These are phyloP conservation scores for Netelia fuscicornis DNA, from an alignment of 2,888 invertebrate species.

Conservation along the genomic window DNA sequence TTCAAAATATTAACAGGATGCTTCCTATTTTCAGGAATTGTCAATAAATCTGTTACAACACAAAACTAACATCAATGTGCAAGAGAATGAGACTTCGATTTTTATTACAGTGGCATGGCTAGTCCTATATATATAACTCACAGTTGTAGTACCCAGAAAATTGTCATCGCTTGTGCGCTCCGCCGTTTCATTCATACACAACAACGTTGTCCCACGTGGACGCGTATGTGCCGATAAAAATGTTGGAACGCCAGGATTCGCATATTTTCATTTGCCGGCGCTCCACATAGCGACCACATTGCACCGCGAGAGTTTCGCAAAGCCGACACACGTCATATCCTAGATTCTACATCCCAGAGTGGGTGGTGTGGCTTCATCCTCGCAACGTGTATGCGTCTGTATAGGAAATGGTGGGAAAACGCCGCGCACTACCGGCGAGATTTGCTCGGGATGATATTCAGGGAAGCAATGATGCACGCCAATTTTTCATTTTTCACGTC, in stretches of 20 bases:
- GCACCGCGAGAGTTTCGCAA: slow-evolving; percentile 14
- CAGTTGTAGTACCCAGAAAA: slow-evolving; percentile 5
- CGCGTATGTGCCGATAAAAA: slow-evolving; percentile 45
- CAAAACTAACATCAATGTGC: too few species aligned
- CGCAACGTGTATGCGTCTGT: neutral
- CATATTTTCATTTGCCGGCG: slow-evolving; percentile 54
- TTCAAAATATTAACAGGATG: too few species aligned
- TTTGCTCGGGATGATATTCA: slow-evolving; percentile 23
- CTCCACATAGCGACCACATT: slow-evolving; percentile 1
- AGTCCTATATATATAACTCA: neutral
- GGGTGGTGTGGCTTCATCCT: neutral
- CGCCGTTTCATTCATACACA: slow-evolving; percentile 14
- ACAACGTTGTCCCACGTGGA: neutral
- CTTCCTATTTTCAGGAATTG: too few species aligned
- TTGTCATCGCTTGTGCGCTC: neutral
- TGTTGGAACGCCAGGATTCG: slow-evolving; percentile 35
- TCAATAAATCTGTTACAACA: too few species aligned
- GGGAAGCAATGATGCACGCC: slow-evolving; percentile 46
- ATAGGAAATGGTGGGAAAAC: slow-evolving; percentile 22
- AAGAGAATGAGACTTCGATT: neutral
- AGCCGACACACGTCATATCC: slow-evolving; percentile 37
- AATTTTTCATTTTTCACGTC: slow-evolving; percentile 57
- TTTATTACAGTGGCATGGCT: neutral
- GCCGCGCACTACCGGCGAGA: slow-evolving; percentile 1
- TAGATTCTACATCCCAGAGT: slow-evolving; percentile 5